Percentiles rank a stretch among this genome's conserved stretches.
Conservation (phyloP, 2,888 invertebrate genomes). For the Erynnis tages region DNA sequence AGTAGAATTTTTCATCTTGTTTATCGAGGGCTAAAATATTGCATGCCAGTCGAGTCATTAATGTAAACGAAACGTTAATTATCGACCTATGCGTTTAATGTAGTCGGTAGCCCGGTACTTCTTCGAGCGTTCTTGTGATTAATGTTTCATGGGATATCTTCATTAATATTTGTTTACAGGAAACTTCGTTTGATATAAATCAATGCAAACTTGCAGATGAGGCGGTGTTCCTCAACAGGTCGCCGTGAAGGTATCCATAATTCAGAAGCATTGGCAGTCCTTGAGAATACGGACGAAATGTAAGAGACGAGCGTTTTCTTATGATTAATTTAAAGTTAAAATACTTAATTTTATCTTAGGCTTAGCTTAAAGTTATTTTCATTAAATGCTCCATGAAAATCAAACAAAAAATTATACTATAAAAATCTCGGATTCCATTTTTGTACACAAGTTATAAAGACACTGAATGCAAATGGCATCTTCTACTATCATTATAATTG, state of each 20-base stretch:
- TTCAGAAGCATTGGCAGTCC: conserved; percentile 46
- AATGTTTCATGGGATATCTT: conserved; percentile 34
- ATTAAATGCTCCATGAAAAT: too few relatives aligned
- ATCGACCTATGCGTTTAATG: conserved; percentile 15
- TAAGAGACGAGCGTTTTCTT: background rate
- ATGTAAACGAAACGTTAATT: conserved; percentile 22
- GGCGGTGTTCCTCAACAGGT: conserved; percentile 40
- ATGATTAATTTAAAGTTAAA: background rate
- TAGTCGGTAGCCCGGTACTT: conserved; percentile 28
- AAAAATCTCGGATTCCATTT: too few relatives aligned
- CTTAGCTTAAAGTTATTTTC: too few relatives aligned
- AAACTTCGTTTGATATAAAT: conserved; percentile 45
- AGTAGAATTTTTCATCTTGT: conserved; percentile 24
- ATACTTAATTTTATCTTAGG: too few relatives aligned
- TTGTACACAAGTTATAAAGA: too few relatives aligned
- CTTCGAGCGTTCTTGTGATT: conserved; percentile 30
- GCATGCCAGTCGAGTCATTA: conserved; percentile 6
- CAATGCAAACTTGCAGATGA: conserved; percentile 39
- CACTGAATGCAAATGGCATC: too few relatives aligned
- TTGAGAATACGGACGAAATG: background rate
- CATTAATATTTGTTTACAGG: conserved; percentile 41
- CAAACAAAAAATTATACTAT: too few relatives aligned
- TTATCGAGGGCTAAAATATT: conserved; percentile 22
- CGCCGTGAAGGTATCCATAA: conserved; percentile 47
- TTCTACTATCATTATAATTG: too few relatives aligned